Evolutionary conservation across 2,113 vertebrate genomes (phyloP), one percentile per base, ranked within the genome.

Genomic region (Xiphorhynchus elegans): DNA sequence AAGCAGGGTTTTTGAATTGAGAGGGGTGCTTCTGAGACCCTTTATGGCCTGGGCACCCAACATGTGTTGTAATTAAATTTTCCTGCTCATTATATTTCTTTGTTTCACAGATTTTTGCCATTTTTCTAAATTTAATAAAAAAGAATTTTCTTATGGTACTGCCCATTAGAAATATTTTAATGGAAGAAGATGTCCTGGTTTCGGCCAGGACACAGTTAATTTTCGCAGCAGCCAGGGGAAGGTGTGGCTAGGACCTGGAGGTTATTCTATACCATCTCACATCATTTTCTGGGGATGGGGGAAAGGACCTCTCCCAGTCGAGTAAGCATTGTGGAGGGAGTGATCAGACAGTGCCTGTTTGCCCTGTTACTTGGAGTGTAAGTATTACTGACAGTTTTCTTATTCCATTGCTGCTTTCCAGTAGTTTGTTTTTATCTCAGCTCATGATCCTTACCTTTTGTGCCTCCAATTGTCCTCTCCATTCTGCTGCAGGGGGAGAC

Each of bases 251-350:
- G 17, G 11, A 49, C 13, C 21, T 5, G 3, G 29, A 49, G 35
- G 20, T 56, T 46, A n/a, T 44, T 67, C 18, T 52, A 2, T 17
- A 24, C 12, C 16, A 6, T 29, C 26, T 67, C 26, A 13, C 15
- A 10, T 39, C 3, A 67, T 89, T 74, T 89, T 81, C 9, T 9
- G 35, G 13, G 2, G 37, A 44, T 33, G 11, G 26, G 25, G 8
- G 20, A 13, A 58, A 17, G 6, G 4, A 6, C 33, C 9, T 5
- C 5, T 88, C 66, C 1, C 1, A 42, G 11, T 5, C 10, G 3
- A 15, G 17, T 13, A 16, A 52, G 11, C 2, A 7, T 9, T 17
- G 21, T 23, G 66, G 21, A 81, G 37, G 33, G 11, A 73, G 28
- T 14, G 28, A 18, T 23, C 26, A 58, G 37, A 23, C 25, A 40